A percentile compares a stretch with the other conserved stretches of the same genome.
Evolutionary conservation across 2,113 vertebrate genomes (phyloP).

Genomic region (Diglossa brunneiventris): DNA sequence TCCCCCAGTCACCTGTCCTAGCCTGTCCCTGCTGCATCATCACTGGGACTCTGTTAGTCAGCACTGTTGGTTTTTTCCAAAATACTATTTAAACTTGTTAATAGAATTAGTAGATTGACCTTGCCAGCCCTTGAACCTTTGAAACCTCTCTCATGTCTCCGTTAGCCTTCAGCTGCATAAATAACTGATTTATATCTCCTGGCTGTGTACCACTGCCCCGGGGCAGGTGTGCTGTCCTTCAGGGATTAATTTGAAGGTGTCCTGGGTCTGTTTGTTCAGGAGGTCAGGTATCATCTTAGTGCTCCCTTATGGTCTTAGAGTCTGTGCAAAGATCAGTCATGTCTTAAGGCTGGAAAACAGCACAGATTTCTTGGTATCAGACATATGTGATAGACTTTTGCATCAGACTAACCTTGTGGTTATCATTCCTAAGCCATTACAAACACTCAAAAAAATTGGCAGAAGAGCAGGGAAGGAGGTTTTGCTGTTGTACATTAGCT

Average conservation of each 20-base stretch:
- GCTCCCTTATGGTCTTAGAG: neutral
- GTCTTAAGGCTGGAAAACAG: neutral
- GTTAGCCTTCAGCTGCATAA: neutral
- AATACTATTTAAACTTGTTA: neutral
- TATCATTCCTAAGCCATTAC: neutral
- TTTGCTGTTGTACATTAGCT: neutral
- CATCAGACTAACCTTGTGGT: neutral
- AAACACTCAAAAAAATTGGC: neutral
- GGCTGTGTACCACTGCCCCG: fast-evolving
- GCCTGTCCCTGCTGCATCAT: neutral
- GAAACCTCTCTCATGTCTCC: neutral
- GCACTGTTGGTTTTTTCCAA: neutral
- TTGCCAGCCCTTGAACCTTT: neutral
- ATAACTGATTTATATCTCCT: neutral
- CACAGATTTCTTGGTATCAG: neutral
- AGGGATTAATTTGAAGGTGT: neutral
- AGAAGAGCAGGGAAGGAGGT: neutral
- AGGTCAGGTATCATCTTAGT: neutral
- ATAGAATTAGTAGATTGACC: neutral
- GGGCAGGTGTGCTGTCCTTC: neutral
- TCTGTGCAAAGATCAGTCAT: neutral
- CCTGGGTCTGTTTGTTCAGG: neutral
- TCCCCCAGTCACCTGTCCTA: neutral
- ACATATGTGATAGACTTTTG: neutral
- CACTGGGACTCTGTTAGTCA: neutral